These are phyloP conservation scores for Allacma fusca DNA, from an alignment of 2,888 invertebrate species.

Conservation along the genomic window DNA sequence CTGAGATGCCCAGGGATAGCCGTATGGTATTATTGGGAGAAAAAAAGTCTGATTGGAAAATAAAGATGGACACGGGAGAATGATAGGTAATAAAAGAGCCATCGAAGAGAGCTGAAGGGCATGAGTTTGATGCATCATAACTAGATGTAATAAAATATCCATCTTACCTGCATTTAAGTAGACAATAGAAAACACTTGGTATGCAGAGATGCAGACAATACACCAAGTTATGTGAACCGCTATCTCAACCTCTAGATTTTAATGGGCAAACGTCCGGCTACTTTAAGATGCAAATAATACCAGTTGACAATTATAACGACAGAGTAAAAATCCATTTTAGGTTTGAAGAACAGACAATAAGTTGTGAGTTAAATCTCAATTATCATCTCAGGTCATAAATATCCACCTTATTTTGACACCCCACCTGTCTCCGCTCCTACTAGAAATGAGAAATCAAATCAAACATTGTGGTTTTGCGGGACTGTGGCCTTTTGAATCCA, in stretches of 20 bases:
- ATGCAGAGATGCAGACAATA: not conserved
- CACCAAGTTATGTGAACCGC: not conserved
- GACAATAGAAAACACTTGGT: not conserved
- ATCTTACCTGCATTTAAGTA: conserved; percentile 2
- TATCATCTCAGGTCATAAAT: not conserved
- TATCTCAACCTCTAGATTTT: not conserved
- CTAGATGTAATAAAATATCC: conserved; percentile 37
- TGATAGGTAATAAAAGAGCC: conserved; percentile 39
- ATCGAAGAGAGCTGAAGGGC: conserved; percentile 33
- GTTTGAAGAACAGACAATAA: not conserved
- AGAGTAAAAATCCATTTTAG: not conserved
- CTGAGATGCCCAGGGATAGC: no score
- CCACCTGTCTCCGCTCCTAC: no score
- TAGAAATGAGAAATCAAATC: not conserved
- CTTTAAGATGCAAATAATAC: not conserved
- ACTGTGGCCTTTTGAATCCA: not conserved
- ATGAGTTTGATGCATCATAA: conserved; percentile 37
- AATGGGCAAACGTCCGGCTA: not conserved
- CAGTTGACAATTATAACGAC: conserved; percentile 1
- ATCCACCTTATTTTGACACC: not conserved
- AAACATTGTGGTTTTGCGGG: not conserved
- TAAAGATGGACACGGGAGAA: conserved; percentile 30
- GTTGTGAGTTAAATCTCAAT: conserved; percentile 2
- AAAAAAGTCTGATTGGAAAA: conserved; percentile 38
- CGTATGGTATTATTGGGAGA: no score